These are phyloP conservation scores for Bellardia bayeri DNA, from an alignment of 2,888 invertebrate species.

Conservation along the genomic window DNA sequence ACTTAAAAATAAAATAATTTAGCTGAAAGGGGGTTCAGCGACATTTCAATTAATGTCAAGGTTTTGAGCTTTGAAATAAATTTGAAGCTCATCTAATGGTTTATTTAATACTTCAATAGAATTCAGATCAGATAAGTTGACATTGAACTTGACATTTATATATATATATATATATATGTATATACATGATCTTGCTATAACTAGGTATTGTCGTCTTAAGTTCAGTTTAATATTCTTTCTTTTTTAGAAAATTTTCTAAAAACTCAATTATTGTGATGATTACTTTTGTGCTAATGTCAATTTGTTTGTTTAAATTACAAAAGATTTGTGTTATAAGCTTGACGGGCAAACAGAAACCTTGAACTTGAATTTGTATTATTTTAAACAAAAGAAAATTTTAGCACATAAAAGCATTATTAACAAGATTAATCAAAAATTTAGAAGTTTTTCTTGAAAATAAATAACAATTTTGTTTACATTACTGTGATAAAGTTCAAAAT, in stretches of 20 bases:
- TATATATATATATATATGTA: too few relatives aligned
- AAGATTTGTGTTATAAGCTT: background rate
- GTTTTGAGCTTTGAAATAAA: constrained; percentile 38
- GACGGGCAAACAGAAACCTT: background rate
- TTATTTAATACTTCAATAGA: background rate
- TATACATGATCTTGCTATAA: background rate
- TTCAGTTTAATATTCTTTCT: too few relatives aligned
- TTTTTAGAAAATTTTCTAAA: background rate
- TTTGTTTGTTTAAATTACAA: background rate
- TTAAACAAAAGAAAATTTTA: background rate
- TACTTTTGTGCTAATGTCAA: background rate
- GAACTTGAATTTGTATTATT: background rate
- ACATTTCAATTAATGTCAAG: constrained; percentile 72
- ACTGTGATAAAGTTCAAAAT: too few relatives aligned
- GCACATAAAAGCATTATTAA: too few relatives aligned
- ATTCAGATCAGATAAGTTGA: background rate
- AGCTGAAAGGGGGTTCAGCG: constrained; percentile 58
- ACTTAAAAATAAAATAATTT: background rate
- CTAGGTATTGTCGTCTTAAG: background rate
- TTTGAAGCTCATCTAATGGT: background rate
- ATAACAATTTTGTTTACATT: too few relatives aligned
- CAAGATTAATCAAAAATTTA: too few relatives aligned
- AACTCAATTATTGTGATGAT: background rate
- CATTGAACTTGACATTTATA: constrained; percentile 49
- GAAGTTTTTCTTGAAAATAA: too few relatives aligned